Percentiles rank a stretch among this genome's conserved stretches.
Conservation (phyloP, 2,113 vertebrate species). For the Pedetes capensis region DNA sequence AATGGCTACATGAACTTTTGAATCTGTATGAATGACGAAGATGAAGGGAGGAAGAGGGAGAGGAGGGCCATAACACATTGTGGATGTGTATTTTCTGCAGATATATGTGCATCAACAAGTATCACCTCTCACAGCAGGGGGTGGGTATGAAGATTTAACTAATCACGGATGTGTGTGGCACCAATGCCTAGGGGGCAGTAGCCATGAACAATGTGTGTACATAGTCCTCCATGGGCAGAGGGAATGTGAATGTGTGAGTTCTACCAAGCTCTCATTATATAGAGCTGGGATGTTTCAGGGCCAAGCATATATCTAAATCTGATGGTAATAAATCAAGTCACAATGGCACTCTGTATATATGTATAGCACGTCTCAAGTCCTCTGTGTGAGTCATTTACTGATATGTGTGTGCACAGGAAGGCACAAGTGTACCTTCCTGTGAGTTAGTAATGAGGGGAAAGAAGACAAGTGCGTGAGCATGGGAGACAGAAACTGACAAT, state of each 20-base stretch:
- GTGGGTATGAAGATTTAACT: neutral
- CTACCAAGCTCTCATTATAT: neutral
- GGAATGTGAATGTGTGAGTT: neutral
- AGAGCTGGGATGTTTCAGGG: neutral
- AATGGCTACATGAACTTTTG: neutral
- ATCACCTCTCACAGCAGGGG: neutral
- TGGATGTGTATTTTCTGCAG: neutral
- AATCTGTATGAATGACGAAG: neutral
- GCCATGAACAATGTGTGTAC: neutral
- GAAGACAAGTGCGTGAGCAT: constrained; percentile 40
- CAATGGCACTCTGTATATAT: neutral
- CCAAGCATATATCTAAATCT: neutral
- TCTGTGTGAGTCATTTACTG: constrained; percentile 31
- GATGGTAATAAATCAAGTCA: constrained; percentile 34
- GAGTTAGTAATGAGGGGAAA: constrained; percentile 34
- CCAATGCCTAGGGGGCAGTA: neutral
- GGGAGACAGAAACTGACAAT: constrained; percentile 49
- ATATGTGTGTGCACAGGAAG: neutral
- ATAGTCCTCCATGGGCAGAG: neutral
- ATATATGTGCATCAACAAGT: neutral
- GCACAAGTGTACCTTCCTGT: neutral
- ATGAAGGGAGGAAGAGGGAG: neutral
- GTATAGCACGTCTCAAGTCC: constrained; percentile 31
- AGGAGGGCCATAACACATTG: neutral
- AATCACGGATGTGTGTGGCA: neutral